Evolutionary conservation across 1,140 invertebrate species (phyloP), one percentile per base, ranked within the genome.

Genomic region (Ceratina calcarata): DNA sequence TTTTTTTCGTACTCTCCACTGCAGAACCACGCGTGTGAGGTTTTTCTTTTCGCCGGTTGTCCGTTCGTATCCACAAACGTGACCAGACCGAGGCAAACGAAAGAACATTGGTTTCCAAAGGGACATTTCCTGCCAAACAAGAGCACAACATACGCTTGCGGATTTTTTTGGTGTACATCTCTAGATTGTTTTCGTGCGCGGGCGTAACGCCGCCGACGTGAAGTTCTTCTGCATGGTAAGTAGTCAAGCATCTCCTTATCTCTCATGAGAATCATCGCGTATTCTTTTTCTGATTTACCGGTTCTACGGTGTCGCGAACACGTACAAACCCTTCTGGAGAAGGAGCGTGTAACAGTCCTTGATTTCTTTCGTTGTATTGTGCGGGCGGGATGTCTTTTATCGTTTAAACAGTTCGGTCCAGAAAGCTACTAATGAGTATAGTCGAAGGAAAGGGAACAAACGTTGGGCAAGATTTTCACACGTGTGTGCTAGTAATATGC

Each of bases 211-310:
- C 73, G 85, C 82, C 81, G 71, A 78, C 81, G 78, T 71, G 72
- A 86, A 83, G 76, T 68, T 86, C 75, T 89, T 60, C 89, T 90
- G 89, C 87, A 90, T 90, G 89, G 89, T 90, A 73, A 90, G 89
- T 87, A 65, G 15, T 37, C 51, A 16, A 24, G 49, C 0, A 32
- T 12, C 49, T 13, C 20, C 55, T 1, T 66, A 49, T 27, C 3
- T 45, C 22, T 64, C 20, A 10, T 53, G 15, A 51, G 27, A 66
- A 67, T 66, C 24, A 24, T 53, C 22, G 16, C 15, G 49, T 49
- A 13, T 27, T 55, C 22, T 45, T 4, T 49, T 3, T 45, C 18
- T 16, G n/a, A 18, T 49, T 16, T 65, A 57, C 8, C 24, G 20
- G 60, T 80, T 80, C 13, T n/a, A 16, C 2, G 22, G 49, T 66